Percentiles rank a stretch among this genome's conserved stretches.
These are phyloP conservation scores for Craseonycteris thonglongyai DNA, from an alignment of 2,113 vertebrate species.

Conservation along the genomic window DNA sequence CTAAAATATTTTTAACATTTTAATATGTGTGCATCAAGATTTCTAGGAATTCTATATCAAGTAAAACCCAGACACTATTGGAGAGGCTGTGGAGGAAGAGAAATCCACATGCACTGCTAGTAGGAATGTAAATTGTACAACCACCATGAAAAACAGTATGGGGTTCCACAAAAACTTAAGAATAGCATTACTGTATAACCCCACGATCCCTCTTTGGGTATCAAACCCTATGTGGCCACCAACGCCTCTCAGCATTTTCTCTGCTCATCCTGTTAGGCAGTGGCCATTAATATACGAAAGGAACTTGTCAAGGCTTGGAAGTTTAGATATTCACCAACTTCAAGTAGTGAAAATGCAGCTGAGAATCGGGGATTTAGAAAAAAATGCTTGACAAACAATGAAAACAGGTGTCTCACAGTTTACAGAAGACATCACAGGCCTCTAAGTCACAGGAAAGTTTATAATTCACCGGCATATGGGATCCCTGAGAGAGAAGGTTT, in stretches of 20 bases:
- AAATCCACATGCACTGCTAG: no score
- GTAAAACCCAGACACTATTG: not conserved
- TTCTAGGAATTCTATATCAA: not conserved
- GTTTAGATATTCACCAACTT: not conserved
- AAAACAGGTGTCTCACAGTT: constrained; percentile 26
- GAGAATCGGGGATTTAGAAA: constrained; percentile 7
- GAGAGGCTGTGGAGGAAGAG: no score
- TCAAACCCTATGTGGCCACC: not conserved
- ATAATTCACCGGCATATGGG: not conserved
- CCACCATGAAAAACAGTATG: no score
- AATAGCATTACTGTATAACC: no score
- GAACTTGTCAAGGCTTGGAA: not conserved
- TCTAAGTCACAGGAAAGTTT: not conserved
- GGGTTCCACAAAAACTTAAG: no score
- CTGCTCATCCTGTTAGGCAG: not conserved
- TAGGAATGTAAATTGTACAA: no score
- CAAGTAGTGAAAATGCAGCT: not conserved
- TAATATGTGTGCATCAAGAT: not conserved
- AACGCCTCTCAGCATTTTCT: not conserved
- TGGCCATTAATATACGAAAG: not conserved
- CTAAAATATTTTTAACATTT: constrained; percentile 7
- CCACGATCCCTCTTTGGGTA: no score
- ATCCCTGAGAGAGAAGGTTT: not conserved
- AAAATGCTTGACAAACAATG: not conserved
- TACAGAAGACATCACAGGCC: constrained; percentile 28